Evolutionary conservation across 2,888 invertebrate genomes (phyloP), one percentile per base, ranked within the genome.

Genomic region (Escarpia spicata): DNA sequence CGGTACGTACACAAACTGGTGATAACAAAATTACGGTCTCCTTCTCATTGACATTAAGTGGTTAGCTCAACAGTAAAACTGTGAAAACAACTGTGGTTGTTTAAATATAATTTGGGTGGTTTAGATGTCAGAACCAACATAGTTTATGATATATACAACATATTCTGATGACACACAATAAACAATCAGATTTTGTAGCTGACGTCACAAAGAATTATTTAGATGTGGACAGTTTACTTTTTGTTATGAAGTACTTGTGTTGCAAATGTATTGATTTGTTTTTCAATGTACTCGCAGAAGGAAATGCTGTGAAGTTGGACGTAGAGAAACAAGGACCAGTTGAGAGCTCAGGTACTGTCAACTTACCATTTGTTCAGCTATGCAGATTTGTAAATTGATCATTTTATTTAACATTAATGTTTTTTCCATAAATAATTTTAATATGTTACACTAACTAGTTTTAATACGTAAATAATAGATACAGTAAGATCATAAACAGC

Each of bases 401-500:
- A 91, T 19, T 91, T 91, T 31, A 31, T 15, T 31, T 19, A 91
- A 43, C 31, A 2, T 37, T n/a, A 91, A 43, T 91, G 2, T 37
- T n/a, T 4, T 91, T 91, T 91, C 44, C 31, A 15, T 91, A 91
- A 91, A 37, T 91, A 91, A 91, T 43, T 19, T 37, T 91, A 43
- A 37, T 91, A 31, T 31, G 43, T 43, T 43, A 3, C 19, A 75
- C 75, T 75, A 75, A 75, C n/a, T 26, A 15, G 26, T 75, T 75
- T 75, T 75, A 75, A 26, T n/a, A 75, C 15, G 26, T 75, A 26
- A 75, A 75, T n/a, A 75, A 75, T 75, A 75, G 19, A 19, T 75
- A 19, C 75, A 75, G n/a, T 26, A n/a, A 75, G n/a, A 75, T 75
- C 1, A 75, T 43, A 3, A 91, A 43, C 19, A 91, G 26, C 19